Percentiles rank a stretch among this genome's conserved stretches.
These are phyloP conservation scores for Arbacia lixula DNA, from an alignment of 53 echinoderm and acorn worm genomes.

Conservation along the genomic window DNA sequence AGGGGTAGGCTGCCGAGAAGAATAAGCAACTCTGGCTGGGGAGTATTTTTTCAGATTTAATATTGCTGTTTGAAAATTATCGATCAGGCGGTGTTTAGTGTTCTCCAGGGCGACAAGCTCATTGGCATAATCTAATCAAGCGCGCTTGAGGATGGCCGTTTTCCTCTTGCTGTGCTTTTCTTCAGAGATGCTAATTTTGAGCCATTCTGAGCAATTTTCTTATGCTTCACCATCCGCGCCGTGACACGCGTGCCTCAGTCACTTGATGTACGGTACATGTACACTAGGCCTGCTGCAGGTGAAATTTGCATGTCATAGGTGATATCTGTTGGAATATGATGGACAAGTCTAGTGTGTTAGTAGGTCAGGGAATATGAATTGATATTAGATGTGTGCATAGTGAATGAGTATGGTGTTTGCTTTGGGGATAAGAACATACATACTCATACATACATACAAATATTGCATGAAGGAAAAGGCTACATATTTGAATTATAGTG, in stretches of 20 bases:
- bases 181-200: constrained; percentile 51
- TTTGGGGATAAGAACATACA: too few species aligned
- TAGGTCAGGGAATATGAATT: too few species aligned
- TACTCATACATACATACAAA: too few species aligned
- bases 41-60: constrained; percentile 61
- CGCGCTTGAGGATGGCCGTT: constrained; percentile 7
- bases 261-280: constrained; percentile 20
- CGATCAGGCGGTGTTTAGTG: constrained; percentile 56
- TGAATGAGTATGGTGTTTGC: too few species aligned
- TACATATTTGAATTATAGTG: too few species aligned
- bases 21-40: constrained; percentile 27
- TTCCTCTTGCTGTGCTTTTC: not conserved
- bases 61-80: constrained; percentile 63
- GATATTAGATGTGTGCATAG: too few species aligned
- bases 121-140: constrained; percentile 59
- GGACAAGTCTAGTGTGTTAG: too few species aligned
- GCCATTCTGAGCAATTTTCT: constrained; percentile 49
- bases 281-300: too few species aligned
- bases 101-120: constrained; percentile 57
- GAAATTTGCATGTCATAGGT: too few species aligned
- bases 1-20: constrained; percentile 22
- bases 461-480: too few species aligned
- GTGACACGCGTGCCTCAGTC: constrained; percentile 7
- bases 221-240: constrained; percentile 13
- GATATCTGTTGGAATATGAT: too few species aligned